A percentile compares a stretch with the other conserved stretches of the same genome.
Conservation (phyloP, 2,888 invertebrate genomes). For the Coelinius sp. region DNA sequence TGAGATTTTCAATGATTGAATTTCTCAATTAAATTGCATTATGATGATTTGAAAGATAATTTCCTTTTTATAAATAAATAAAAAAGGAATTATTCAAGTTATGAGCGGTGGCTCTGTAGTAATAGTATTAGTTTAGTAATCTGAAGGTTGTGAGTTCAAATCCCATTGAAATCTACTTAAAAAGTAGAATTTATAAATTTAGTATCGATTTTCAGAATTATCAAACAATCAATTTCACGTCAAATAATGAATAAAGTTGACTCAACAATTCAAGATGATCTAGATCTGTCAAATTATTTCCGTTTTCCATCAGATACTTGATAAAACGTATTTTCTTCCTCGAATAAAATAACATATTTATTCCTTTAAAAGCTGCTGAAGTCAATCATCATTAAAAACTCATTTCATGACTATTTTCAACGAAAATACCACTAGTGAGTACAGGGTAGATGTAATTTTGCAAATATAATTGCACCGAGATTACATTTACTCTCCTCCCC, state of each 20-base stretch:
- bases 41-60: too few species aligned
- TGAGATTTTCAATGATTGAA: too few species aligned
- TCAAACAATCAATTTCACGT: too few species aligned
- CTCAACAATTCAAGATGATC: not conserved
- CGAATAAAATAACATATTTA: too few species aligned
- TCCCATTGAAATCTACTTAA: too few species aligned
- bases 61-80: not conserved
- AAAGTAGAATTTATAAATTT: too few species aligned
- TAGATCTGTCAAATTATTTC: not conserved
- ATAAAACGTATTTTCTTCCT: not conserved
- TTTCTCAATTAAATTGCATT: too few species aligned
- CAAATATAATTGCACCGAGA: slow-evolving; percentile 35
- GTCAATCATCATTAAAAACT: slow-evolving; percentile 30
- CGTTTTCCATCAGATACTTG: not conserved
- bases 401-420: slow-evolving; percentile 20
- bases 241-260: too few species aligned
- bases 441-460: slow-evolving; percentile 30
- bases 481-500: slow-evolving; percentile 3
- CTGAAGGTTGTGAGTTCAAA: too few species aligned
- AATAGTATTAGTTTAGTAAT: too few species aligned
- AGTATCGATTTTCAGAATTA: too few species aligned
- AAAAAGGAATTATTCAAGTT: not conserved
- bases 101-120: too few species aligned
- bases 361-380: not conserved
- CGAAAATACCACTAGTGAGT: slow-evolving; percentile 27